These are phyloP conservation scores for Pachyramphus minor DNA, from an alignment of 2,113 vertebrate genomes.

Conservation along the genomic window DNA sequence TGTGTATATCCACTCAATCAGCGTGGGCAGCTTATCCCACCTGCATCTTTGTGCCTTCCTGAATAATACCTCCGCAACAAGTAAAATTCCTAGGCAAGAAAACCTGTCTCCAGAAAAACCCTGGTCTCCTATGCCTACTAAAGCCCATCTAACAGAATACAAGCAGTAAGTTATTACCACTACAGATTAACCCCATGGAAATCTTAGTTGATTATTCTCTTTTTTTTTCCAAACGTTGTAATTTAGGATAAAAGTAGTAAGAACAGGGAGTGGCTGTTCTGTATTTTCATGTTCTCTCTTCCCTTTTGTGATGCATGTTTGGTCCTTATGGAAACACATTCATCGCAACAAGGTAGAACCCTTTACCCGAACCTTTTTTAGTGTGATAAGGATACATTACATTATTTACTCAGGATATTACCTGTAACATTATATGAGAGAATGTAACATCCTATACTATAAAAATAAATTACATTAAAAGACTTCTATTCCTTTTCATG, in stretches of 20 bases:
- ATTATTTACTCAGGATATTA: background rate
- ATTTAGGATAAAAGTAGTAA: background rate
- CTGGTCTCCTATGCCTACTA: rapidly evolving
- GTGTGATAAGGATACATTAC: background rate
- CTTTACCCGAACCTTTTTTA: background rate
- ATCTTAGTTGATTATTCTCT: background rate
- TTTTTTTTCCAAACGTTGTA: background rate
- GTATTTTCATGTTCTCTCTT: background rate
- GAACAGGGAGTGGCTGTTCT: background rate
- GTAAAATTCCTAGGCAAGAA: background rate
- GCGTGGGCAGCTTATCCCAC: background rate
- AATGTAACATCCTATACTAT: background rate
- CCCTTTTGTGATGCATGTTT: background rate
- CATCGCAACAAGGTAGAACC: background rate
- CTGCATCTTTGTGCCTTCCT: background rate
- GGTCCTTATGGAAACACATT: background rate
- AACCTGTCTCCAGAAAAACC: background rate
- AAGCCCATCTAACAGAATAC: background rate
- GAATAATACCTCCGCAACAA: background rate
- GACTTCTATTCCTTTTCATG: background rate
- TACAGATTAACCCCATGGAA: background rate
- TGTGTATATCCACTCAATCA: background rate
- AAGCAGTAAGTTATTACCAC: background rate
- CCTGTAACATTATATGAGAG: background rate
- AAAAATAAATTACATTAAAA: background rate